Conservation (phyloP, 1,140 invertebrate species). For the Nasonia longicornis region DNA sequence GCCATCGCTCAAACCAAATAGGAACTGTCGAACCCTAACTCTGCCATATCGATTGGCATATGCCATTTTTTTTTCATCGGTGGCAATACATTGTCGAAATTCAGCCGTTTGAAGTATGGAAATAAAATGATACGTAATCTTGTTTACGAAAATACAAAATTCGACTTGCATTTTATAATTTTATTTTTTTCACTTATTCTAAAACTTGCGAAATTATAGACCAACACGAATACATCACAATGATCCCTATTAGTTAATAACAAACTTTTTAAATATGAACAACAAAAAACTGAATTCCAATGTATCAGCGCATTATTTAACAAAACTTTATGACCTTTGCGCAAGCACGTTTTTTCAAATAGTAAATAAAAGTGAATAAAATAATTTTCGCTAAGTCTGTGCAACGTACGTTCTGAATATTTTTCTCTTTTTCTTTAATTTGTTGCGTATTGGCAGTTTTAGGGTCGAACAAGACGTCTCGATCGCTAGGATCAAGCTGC, state of each 20-base stretch:
- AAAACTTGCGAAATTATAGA: neutral
- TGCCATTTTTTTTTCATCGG: neutral
- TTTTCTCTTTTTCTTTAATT: neutral
- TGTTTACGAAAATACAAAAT: conserved; percentile 5
- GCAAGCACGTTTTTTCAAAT: neutral
- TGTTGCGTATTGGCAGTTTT: conserved; percentile 9
- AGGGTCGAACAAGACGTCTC: conserved; percentile 22
- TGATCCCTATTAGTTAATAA: no score
- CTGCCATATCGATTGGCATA: neutral
- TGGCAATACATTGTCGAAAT: neutral
- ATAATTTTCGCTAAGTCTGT: neutral
- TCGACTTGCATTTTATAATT: neutral
- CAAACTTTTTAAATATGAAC: neutral
- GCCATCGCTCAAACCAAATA: conserved; percentile 9
- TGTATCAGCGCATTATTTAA: neutral
- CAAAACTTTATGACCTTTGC: neutral
- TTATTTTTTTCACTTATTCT: neutral
- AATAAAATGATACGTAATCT: neutral
- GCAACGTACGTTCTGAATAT: neutral
- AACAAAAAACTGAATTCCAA: conserved; percentile 16
- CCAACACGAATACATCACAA: neutral
- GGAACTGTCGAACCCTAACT: conserved; percentile 35
- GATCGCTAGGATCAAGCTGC: conserved; percentile 9
- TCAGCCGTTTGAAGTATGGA: conserved; percentile 3
- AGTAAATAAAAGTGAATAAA: neutral